Evolutionary conservation across 2,888 invertebrate genomes (phyloP).

Genomic region (Acronicta leporina): DNA sequence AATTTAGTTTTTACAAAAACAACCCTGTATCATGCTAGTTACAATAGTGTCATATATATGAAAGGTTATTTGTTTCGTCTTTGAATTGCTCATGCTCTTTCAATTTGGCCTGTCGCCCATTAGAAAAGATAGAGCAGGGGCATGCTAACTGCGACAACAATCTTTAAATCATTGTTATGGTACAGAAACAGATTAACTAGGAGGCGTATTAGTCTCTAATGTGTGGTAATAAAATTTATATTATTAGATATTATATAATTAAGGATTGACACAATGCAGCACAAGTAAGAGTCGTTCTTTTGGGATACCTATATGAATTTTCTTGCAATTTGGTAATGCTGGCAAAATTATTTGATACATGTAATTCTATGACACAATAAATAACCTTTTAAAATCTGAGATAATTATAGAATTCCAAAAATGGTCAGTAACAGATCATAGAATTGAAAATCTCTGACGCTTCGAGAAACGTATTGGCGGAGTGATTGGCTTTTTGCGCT

Average conservation of each 20-base stretch:
- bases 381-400: too few species aligned
- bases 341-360: too few species aligned
- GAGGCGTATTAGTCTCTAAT: slow-evolving; percentile 3
- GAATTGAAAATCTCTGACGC: too few species aligned
- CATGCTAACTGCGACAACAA: slow-evolving; percentile 29
- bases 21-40: slow-evolving; percentile 19
- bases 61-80: slow-evolving; percentile 37
- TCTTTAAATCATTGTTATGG: slow-evolving; percentile 40
- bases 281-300: not conserved
- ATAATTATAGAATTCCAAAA: too few species aligned
- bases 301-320: too few species aligned
- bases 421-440: too few species aligned
- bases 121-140: slow-evolving; percentile 33
- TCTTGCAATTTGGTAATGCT: too few species aligned
- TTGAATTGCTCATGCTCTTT: slow-evolving; percentile 58
- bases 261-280: slow-evolving; percentile 6
- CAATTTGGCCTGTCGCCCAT: slow-evolving; percentile 60
- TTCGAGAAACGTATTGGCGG: too few species aligned
- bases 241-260: too few species aligned
- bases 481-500: too few species aligned
- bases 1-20: not conserved
- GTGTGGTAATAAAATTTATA: slow-evolving; percentile 17
- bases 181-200: slow-evolving; percentile 7
- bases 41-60: slow-evolving; percentile 35
- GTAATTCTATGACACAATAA: too few species aligned